Base-by-base conservation (phyloP, 2,113 vertebrate genomes). In the Erythrocercus mccallii region DNA sequence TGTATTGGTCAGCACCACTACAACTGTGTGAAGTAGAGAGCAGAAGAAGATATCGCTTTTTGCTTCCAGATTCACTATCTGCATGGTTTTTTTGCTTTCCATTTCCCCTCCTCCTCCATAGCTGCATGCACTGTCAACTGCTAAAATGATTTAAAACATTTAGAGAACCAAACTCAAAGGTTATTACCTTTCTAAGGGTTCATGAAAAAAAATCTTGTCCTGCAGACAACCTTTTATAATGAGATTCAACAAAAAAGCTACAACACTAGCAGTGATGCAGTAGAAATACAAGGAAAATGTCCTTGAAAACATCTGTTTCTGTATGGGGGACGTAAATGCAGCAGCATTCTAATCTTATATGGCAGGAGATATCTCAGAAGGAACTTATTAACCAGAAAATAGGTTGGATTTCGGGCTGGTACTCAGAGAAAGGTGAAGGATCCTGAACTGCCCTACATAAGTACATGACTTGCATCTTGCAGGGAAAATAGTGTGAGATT, bases 81-180 rank as follows among this genome's bases (percentile, higher is more conserved):
- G 3, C 7, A 9, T 27, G 33, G 5, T 2, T 11, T 44, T 27
- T 45, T 38, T 18, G 1, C 15, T 45, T 64, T 35, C 7, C 3
- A 6, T 8, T 5, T 4, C 6, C 3, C 2, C 5, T 15, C 5
- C 8, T 58, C 5, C 6, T 3, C 11, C 10, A 47, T 9, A 64
- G 20, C 15, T 72, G 33, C 22, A 33, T 37, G 23, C 33, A 58
- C 19, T 58, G 9, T 8, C 11, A 80, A 47, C 5, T 23, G 7
- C 9, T 73, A 62, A 81, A 78, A 45, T 48, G 1, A 69, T 61
- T 57, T 81, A 56, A 53, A 81, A 73, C 4, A 35, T 31, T 45
- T 73, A 30, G 50, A 50, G 20, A 64, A 30, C 2, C 6, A 47
- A 82, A 54, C 17, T 62, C 10, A 53, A n/a, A n/a, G n/a, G n/a